phyloP scores from a whole-genome alignment of 2,888 invertebrate genomes.

The Eremobia ochroleuca region DNA sequence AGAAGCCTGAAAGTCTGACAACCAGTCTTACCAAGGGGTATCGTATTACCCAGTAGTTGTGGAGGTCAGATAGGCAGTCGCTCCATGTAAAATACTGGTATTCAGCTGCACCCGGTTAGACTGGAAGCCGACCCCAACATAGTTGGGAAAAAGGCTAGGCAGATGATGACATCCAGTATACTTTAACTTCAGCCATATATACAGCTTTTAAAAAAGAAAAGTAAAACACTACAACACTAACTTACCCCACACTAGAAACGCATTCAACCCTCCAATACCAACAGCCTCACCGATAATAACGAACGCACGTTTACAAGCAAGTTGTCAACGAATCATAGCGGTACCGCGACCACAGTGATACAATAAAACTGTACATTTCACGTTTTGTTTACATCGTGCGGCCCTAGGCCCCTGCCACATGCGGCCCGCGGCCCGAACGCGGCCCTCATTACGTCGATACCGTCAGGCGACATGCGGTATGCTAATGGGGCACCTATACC shows the following conservation, averaged over 20 bases:
- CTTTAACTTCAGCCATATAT: neutral
- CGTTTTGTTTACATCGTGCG: constrained; percentile 52
- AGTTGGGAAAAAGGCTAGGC: too few species aligned
- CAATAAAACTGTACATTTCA: constrained; percentile 61
- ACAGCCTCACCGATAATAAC: constrained; percentile 21
- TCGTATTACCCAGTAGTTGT: too few species aligned
- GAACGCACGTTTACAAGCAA: constrained; percentile 46
- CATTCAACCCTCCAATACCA: constrained; percentile 22
- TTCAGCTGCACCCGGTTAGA: too few species aligned
- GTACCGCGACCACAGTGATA: constrained; percentile 46
- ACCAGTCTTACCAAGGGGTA: too few species aligned
- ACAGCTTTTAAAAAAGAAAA: neutral
- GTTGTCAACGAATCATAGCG: constrained; percentile 65
- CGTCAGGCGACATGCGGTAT: constrained; percentile 56
- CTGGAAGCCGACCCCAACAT: too few species aligned
- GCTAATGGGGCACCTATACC: constrained; percentile 57
- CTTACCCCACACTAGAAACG: neutral
- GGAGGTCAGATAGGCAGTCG: too few species aligned
- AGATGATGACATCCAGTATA: neutral
- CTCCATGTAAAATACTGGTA: too few species aligned
- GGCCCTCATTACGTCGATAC: constrained; percentile 58
- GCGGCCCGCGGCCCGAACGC: constrained; percentile 32
- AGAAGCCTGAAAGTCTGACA: too few species aligned
- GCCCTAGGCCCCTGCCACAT: constrained; percentile 19
- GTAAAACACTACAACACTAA: neutral